Evolutionary conservation across 2,797 vertebrate species (phyloP).

Genomic region (Schizopygopsis pylzovi): DNA sequence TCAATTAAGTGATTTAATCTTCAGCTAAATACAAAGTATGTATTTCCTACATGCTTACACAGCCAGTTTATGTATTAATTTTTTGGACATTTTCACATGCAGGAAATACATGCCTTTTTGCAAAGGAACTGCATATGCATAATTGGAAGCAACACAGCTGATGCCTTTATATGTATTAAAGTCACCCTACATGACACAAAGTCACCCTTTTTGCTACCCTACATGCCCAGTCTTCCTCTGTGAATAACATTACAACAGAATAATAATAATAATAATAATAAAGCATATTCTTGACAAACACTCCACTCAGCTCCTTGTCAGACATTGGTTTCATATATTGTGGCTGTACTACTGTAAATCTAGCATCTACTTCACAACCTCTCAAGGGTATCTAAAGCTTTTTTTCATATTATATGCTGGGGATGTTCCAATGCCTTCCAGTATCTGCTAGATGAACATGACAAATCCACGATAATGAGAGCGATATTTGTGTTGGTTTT

Average conservation of each 20-base stretch:
- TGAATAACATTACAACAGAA: neutral
- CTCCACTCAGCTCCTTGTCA: neutral
- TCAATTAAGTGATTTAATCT: neutral
- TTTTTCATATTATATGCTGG: neutral
- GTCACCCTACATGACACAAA: too few relatives aligned
- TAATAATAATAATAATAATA: neutral
- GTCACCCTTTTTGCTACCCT: neutral
- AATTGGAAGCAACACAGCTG: neutral
- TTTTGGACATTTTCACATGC: too few relatives aligned
- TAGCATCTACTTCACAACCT: neutral
- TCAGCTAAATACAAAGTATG: neutral
- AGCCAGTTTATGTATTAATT: neutral
- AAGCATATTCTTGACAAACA: neutral
- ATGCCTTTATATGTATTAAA: slow-evolving; percentile 5
- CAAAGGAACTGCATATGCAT: neutral
- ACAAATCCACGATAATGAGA: too few relatives aligned
- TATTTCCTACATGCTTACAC: neutral
- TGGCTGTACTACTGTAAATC: neutral
- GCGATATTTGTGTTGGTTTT: neutral
- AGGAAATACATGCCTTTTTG: neutral
- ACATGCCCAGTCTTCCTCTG: neutral
- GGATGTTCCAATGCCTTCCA: neutral
- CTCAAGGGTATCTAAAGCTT: neutral
- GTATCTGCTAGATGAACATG: neutral
- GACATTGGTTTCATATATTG: neutral